A percentile compares a stretch with the other conserved stretches of the same genome.
Conservation (phyloP, 2,888 invertebrate species). For the Spialia ferax region DNA sequence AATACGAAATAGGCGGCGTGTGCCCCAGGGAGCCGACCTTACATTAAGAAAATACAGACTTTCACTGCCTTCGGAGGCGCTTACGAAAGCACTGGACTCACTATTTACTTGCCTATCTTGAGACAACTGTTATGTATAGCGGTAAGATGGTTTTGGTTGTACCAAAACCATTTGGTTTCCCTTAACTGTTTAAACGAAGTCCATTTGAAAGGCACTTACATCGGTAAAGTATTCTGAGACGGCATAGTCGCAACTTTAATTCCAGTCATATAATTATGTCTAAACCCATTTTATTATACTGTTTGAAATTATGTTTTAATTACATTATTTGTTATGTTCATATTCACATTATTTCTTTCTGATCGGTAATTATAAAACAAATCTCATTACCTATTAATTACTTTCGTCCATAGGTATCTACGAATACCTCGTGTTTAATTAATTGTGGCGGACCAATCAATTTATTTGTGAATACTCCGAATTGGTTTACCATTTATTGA, state of each 20-base stretch:
- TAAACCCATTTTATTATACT: too few relatives aligned
- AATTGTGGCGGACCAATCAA: slow-evolving; percentile 23
- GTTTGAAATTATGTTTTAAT: neutral
- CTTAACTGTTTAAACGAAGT: too few relatives aligned
- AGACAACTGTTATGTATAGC: slow-evolving; percentile 2
- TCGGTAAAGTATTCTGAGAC: too few relatives aligned
- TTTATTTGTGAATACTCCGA: slow-evolving; percentile 18
- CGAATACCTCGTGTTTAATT: slow-evolving; percentile 11
- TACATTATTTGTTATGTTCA: neutral
- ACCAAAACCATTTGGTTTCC: too few relatives aligned
- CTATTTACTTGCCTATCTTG: slow-evolving; percentile 31
- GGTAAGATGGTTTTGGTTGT: neutral
- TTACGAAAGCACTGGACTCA: slow-evolving; percentile 38
- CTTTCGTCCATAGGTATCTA: neutral
- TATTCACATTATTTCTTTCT: neutral
- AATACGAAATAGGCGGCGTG: slow-evolving; percentile 38
- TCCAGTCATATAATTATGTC: too few relatives aligned
- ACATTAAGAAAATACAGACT: slow-evolving; percentile 41
- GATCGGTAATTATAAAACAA: neutral
- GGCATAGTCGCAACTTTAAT: too few relatives aligned
- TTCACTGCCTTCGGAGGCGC: slow-evolving; percentile 33
- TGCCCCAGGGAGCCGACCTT: slow-evolving; percentile 38
- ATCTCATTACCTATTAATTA: slow-evolving; percentile 24
- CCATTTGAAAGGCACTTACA: too few relatives aligned
- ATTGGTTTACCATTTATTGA: slow-evolving; percentile 19